Base-by-base conservation (phyloP, 2,113 vertebrate species). In the Odontesthes bonariensis region DNA sequence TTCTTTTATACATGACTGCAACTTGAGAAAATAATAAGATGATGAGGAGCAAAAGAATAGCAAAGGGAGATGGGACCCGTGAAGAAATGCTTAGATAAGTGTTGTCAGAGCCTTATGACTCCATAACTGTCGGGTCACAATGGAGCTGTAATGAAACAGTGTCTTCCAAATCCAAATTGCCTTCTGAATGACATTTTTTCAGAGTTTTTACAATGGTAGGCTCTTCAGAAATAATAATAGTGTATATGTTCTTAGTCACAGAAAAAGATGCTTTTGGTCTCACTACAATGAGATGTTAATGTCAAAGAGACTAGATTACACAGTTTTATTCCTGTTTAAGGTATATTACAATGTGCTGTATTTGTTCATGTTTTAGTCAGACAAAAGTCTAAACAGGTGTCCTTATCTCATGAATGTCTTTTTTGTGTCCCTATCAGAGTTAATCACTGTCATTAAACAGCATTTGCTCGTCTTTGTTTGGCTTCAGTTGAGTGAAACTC, bases 401-500 rank as follows among this genome's bases (percentile, higher is more conserved):
- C 54, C 44, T 53, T 0, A 65, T 51, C 27, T 61, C 12, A 5
- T 22, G 33, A 19, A 22, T 31, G 20, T 59, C 5, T 38, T 33
- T 63, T 63, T 31, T 47, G 27, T n/a, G 27, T 64, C 8, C 61
- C 54, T 70, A 61, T 77, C 58, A 23, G 57, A 67, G 44, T 49
- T 49, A 9, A 65, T 47, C 51, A 54, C 20, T 19, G 23, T 44
- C 60, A 33, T 63, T 58, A 58, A 54, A 82, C n/a, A 57, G 14
- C 57, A 38, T 54, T 62, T 46, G 59, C 70, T 64, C 67, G 53
- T 69, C 62, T 73, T 79, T 77, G 76, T 68, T 77, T 33, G 53
- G 55, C 31, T 35, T 81, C 55, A 62, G 75, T 49, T 81, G 27
- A 79, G 17, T 73, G n/a, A 59, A 64, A 57, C 54, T n/a, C 22